Percentiles rank a stretch among this genome's conserved stretches.
phyloP scores from a whole-genome alignment of 2,888 invertebrate genomes.

The Eupithecia pulchellata region DNA sequence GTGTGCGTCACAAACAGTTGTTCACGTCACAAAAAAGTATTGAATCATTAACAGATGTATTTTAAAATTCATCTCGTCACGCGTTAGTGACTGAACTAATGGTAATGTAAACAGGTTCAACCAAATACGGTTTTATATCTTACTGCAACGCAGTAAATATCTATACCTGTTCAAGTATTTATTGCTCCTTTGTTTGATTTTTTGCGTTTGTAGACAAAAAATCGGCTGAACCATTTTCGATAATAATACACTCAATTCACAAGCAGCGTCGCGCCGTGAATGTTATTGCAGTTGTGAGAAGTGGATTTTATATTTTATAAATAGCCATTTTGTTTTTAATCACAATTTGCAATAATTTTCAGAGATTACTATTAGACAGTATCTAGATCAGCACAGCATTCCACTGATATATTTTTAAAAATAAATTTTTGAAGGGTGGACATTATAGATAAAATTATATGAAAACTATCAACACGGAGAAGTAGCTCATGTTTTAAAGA shows the following conservation, averaged over 20 bases:
- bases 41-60: conserved; percentile 18
- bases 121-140: not conserved
- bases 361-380: conserved; percentile 46
- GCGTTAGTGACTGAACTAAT: conserved; percentile 2
- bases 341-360: conserved; percentile 63
- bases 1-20: not conserved
- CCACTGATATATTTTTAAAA: conserved; percentile 70
- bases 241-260: conserved; percentile 44
- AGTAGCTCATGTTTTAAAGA: not conserved
- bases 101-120: not conserved
- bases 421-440: conserved; percentile 35
- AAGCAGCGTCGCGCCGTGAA: conserved; percentile 50
- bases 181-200: not conserved
- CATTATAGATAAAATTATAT: not conserved
- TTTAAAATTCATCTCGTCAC: conserved; percentile 15
- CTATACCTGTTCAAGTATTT: not conserved
- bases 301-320: conserved; percentile 38
- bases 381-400: conserved; percentile 67
- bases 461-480: not conserved
- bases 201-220: not conserved
- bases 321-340: conserved; percentile 44
- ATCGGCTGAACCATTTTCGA: conserved; percentile 9
- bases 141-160: not conserved
- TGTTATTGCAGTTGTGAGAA: conserved; percentile 61
- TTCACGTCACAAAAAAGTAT: not conserved